Evolutionary conservation across 1,140 invertebrate genomes (phyloP).

Genomic region (Aphelinus certus): DNA sequence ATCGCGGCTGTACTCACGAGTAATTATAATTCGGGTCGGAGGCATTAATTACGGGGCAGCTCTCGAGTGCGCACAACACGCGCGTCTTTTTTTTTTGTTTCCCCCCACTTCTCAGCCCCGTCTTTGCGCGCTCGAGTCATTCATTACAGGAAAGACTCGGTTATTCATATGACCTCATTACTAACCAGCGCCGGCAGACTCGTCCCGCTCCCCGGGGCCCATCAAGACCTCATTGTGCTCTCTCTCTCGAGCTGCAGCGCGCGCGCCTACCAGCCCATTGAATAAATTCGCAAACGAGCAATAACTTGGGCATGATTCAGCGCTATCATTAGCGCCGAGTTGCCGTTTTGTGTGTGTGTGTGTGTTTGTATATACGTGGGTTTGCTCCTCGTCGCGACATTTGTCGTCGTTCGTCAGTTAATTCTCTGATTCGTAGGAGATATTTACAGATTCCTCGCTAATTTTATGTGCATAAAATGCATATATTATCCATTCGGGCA

Average conservation of each 20-base stretch:
- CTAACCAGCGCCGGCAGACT: neutral
- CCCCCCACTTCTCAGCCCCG: neutral
- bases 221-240: constrained; percentile 18
- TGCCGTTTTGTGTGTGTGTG: neutral
- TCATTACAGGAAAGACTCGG: constrained; percentile 18
- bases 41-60: constrained; percentile 12
- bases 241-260: neutral
- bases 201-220: neutral
- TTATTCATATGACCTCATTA: constrained; percentile 35
- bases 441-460: too few species aligned
- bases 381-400: too few species aligned
- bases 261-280: constrained; percentile 2
- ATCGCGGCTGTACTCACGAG: too few species aligned
- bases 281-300: constrained; percentile 32
- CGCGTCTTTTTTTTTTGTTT: neutral
- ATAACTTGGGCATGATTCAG: constrained; percentile 25
- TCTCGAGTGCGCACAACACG: neutral
- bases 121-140: neutral
- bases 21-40: constrained; percentile 15
- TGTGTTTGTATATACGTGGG: too few species aligned
- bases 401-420: too few species aligned
- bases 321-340: constrained; percentile 34
- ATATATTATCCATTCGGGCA: too few species aligned
- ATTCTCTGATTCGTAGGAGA: too few species aligned
- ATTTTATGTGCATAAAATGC: too few species aligned